Percentiles rank a stretch among this genome's conserved stretches.
Evolutionary conservation across 2,888 invertebrate genomes (phyloP).

Genomic region (Hydrotaea diabolus): DNA sequence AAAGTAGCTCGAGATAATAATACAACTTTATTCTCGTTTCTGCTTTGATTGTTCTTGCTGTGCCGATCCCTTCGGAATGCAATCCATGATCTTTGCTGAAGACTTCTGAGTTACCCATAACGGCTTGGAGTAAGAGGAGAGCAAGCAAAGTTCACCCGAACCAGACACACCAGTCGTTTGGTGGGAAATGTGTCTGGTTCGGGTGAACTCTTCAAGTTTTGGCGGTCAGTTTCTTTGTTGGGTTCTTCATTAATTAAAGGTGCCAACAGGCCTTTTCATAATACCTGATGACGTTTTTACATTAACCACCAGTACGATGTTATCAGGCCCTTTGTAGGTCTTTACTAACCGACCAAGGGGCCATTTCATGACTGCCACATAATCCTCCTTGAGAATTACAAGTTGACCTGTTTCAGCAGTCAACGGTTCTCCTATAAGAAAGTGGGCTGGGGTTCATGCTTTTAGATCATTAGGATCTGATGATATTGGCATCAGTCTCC

Average conservation of each 20-base stretch:
- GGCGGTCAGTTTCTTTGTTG: too few relatives aligned
- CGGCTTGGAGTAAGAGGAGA: not conserved
- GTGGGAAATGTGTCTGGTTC: too few relatives aligned
- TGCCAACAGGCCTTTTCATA: conserved; percentile 6
- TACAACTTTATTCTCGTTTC: not conserved
- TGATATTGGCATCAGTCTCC: not conserved
- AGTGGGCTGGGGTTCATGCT: not conserved
- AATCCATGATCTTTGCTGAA: conserved; percentile 2
- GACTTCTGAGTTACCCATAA: not conserved
- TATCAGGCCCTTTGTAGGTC: not conserved
- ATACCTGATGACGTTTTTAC: conserved; percentile 5
- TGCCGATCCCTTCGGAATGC: not conserved
- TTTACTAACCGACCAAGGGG: conserved; percentile 8
- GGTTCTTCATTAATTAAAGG: too few relatives aligned
- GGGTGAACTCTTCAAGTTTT: too few relatives aligned
- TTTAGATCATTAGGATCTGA: conserved; percentile 2
- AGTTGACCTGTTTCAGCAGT: too few relatives aligned
- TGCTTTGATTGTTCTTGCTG: not conserved
- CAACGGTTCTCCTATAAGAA: not conserved
- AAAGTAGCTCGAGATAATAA: not conserved
- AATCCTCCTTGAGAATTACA: too few relatives aligned
- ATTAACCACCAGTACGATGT: not conserved
- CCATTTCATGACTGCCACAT: not conserved
- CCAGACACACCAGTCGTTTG: too few relatives aligned
- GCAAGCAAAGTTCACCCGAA: not conserved